Percentiles rank a stretch among this genome's conserved stretches.
phyloP scores from a whole-genome alignment of 2,888 invertebrate species.

The Epiblema foenella region DNA sequence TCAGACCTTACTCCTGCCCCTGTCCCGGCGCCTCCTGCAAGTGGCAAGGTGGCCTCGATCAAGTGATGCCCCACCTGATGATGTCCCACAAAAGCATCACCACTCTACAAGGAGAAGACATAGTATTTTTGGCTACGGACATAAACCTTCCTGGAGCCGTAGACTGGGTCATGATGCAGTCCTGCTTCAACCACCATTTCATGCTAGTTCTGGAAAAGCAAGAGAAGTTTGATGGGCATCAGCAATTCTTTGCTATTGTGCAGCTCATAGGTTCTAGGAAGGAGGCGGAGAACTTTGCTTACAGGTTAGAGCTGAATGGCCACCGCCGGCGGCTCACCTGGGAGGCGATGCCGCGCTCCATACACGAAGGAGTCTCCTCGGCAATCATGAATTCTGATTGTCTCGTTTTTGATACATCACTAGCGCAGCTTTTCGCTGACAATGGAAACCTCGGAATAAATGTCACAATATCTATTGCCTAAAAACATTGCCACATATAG shows the following conservation, averaged over 20 bases:
- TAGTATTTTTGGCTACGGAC: slow-evolving; percentile 99
- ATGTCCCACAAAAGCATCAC: slow-evolving; percentile 99
- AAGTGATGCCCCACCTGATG: slow-evolving; percentile 99
- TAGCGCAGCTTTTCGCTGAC: slow-evolving; percentile 99
- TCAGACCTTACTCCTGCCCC: slow-evolving; percentile 98
- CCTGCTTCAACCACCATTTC: slow-evolving; percentile 99
- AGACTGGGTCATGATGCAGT: slow-evolving; percentile 99
- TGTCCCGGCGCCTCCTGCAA: slow-evolving; percentile 99
- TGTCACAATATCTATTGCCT: slow-evolving; percentile 98
- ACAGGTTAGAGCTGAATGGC: slow-evolving; percentile 98
- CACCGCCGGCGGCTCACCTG: slow-evolving; percentile 97
- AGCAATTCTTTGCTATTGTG: slow-evolving; percentile 99
- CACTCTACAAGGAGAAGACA: slow-evolving; percentile 99
- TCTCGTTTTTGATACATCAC: slow-evolving; percentile 98
- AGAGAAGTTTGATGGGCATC: slow-evolving; percentile 98
- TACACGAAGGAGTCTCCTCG: slow-evolving; percentile 99
- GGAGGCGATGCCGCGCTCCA: slow-evolving; percentile 99
- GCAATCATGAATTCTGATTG: slow-evolving; percentile 99
- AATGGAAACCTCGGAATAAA: slow-evolving; percentile 99
- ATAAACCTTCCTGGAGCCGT: slow-evolving; percentile 99
- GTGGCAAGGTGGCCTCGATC: slow-evolving; percentile 99
- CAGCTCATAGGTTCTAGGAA: slow-evolving; percentile 99
- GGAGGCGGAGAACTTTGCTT: slow-evolving; percentile 99
- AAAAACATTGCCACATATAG: slow-evolving; percentile 61
- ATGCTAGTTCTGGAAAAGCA: slow-evolving; percentile 99